A percentile compares a stretch with the other conserved stretches of the same genome.
Evolutionary conservation across 2,113 vertebrate genomes (phyloP).

Genomic region (Neotragus moschatus): DNA sequence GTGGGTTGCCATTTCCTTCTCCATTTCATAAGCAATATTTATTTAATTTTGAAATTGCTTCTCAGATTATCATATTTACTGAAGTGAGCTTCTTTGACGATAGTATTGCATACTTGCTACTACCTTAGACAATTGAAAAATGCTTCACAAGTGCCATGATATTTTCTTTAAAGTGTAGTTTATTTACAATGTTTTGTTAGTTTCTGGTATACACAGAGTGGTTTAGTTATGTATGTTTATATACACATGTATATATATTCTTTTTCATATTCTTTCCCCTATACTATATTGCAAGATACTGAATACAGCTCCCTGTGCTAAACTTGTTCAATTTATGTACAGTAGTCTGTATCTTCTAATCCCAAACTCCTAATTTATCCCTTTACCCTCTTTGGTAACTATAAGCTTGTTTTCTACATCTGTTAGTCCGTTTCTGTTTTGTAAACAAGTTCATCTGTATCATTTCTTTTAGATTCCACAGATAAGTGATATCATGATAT

Average conservation of each 20-base stretch:
- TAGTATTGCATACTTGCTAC: background rate
- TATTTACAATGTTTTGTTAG: background rate
- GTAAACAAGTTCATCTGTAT: background rate
- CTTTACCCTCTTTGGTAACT: background rate
- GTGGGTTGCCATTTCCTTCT: too few relatives aligned
- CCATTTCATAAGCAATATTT: too few relatives aligned
- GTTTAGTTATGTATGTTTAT: background rate
- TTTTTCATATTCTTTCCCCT: background rate
- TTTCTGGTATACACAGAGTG: background rate
- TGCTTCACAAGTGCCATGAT: background rate
- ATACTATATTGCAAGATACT: background rate
- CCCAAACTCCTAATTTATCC: background rate
- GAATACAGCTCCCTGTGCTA: background rate
- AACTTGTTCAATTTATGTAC: background rate
- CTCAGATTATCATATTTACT: background rate
- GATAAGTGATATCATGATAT: background rate
- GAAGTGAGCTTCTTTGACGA: background rate
- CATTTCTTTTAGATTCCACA: background rate
- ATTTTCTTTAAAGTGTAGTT: conserved; percentile 44
- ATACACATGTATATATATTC: background rate
- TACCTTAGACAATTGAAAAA: background rate
- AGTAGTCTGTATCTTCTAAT: background rate
- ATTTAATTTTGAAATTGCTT: background rate
- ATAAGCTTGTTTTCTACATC: background rate
- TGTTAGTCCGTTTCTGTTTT: background rate